Evolutionary conservation across 92 coral and sea anemone species (phyloP).

Genomic region (Epizoanthus rinbou): DNA sequence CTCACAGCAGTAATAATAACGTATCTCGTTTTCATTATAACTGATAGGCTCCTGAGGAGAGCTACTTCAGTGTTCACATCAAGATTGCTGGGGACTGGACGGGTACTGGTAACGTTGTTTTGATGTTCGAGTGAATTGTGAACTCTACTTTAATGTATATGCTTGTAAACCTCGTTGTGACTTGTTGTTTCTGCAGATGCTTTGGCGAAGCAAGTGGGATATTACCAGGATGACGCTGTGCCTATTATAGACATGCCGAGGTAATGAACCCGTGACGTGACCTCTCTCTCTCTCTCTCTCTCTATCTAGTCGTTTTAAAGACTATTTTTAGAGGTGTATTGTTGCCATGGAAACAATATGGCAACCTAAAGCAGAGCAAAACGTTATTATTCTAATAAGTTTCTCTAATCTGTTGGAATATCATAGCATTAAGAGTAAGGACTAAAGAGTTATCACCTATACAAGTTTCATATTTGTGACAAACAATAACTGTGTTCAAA

Average conservation of each 20-base stretch:
- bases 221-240: slow-evolving; percentile 24
- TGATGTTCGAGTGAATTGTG: not conserved
- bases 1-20: not conserved
- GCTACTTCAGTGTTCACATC: slow-evolving; percentile 46
- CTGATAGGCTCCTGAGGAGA: slow-evolving; percentile 45
- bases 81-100: slow-evolving; percentile 45
- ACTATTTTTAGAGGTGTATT: too few species aligned
- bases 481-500: too few species aligned
- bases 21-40: too few species aligned
- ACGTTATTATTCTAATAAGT: too few species aligned
- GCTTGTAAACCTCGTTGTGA: not conserved
- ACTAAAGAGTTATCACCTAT: too few species aligned
- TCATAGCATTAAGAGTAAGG: too few species aligned
- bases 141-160: not conserved
- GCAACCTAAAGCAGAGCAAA: too few species aligned
- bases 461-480: too few species aligned
- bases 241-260: slow-evolving; percentile 38
- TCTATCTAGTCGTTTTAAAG: too few species aligned
- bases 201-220: slow-evolving; percentile 21
- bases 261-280: not conserved
- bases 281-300: too few species aligned
- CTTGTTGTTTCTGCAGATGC: slow-evolving; percentile 16
- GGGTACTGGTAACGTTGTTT: not conserved
- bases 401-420: too few species aligned
- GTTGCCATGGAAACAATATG: too few species aligned